These are phyloP conservation scores for Anolis carolinensis DNA, from an alignment of 2,113 vertebrate genomes.

Conservation along the genomic window DNA sequence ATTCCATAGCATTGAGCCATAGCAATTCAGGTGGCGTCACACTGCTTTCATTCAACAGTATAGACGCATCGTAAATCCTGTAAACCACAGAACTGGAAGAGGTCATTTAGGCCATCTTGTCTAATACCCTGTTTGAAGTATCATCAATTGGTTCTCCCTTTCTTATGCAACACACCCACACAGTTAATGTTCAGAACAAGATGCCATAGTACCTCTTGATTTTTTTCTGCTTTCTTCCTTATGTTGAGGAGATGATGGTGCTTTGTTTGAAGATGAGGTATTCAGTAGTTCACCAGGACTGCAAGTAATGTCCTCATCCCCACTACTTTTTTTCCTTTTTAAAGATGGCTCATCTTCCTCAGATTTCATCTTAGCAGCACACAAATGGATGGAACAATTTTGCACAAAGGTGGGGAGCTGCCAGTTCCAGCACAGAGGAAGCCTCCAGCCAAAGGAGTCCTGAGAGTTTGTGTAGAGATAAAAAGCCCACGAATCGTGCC, in stretches of 20 bases:
- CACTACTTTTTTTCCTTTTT: conserved; percentile 80
- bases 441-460: conserved; percentile 64
- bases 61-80: not conserved
- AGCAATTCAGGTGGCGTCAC: no score
- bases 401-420: conserved; percentile 61
- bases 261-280: conserved; percentile 36
- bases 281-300: conserved; percentile 46
- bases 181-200: conserved; percentile 24
- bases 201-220: conserved; percentile 41
- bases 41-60: no score
- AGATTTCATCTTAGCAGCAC: conserved; percentile 75
- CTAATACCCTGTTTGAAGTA: not conserved
- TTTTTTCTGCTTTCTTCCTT: conserved; percentile 27
- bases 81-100: not conserved
- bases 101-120: not conserved
- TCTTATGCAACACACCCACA: not conserved
- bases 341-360: conserved; percentile 75
- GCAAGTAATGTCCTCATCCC: conserved; percentile 50
- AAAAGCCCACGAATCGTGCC: conserved; percentile 61
- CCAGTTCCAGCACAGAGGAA: conserved; percentile 49
- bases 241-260: conserved; percentile 25
- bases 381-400: conserved; percentile 73
- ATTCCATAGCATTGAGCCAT: no score
- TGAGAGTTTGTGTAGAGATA: conserved; percentile 63
- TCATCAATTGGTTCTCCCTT: not conserved